Base-by-base conservation (phyloP, 1,140 invertebrate species). In the Bradysia coprophila region DNA sequence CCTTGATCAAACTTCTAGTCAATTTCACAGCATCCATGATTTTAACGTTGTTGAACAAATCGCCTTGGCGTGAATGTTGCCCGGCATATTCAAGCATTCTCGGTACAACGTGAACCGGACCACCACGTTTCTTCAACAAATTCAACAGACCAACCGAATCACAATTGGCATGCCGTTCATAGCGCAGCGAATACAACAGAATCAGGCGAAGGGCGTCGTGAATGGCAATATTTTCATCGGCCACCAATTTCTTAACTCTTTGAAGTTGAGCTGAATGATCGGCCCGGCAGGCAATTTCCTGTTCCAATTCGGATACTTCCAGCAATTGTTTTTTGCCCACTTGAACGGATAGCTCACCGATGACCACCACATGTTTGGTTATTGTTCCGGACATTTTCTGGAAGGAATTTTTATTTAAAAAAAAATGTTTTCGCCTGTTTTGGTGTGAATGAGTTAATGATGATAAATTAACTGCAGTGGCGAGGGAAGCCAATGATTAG, bases 311-410 rank as follows among this genome's bases (percentile, higher is more conserved):
- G 2, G 93, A 97, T 15, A 98, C 78, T 60, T 91, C 81, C 40
- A 98, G 68, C 23, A 98, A 68, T 56, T 76, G 75, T 49, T 84
- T 68, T 18, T 73, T 73, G 11, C 71, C 74, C 33, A 97, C 89
- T 33, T 88, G 61, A 11, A 80, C 72, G 4, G 91, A 95, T 36
- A 99, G 62, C 64, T 98, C 93, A 13, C 91, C 89, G 36, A 98
- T 86, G 38, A 98, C 75, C 8, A 88, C 92, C 19, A 98, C 84
- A 66, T 98, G 95, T 65, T 97, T 98, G 2, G 89, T 80, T 10
- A 98, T 92, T 3, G 93, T 96, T 19, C 94, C 94, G 1, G 90
- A 95, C 76, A 98, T 91, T 78, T 98, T 98, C 69, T 82, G 67
- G 46, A 53, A 56, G 44, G 36, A 24, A 22, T 38, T n/a, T 8